Percentiles rank a stretch among this genome's conserved stretches.
These are phyloP conservation scores for Meteorus sp. DNA, from an alignment of 1,140 invertebrate genomes.

Conservation along the genomic window DNA sequence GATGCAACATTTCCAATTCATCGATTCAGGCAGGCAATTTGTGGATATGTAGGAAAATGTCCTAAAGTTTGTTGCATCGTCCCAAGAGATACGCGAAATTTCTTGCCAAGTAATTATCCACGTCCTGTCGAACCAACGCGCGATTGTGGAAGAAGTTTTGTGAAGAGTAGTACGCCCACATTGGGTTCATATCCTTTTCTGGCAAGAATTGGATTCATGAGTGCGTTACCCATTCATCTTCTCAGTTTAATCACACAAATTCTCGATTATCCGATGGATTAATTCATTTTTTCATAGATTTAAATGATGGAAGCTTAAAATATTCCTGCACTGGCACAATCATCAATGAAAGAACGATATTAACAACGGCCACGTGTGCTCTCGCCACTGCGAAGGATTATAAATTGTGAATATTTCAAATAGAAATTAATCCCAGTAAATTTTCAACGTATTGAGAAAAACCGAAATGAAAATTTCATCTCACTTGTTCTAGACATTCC, in stretches of 20 bases:
- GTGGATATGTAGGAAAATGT: slow-evolving; percentile 36
- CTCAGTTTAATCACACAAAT: too few species aligned
- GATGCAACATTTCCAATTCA: slow-evolving; percentile 37
- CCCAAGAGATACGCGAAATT: slow-evolving; percentile 5
- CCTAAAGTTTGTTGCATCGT: slow-evolving; percentile 41
- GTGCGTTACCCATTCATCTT: slow-evolving; percentile 36
- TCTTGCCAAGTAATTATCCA: background rate
- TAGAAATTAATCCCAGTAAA: background rate
- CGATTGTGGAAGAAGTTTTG: slow-evolving; percentile 39
- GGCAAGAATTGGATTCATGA: slow-evolving; percentile 40
- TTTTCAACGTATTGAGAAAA: background rate
- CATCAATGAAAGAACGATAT: slow-evolving; percentile 38
- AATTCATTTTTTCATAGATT: slow-evolving; percentile 32
- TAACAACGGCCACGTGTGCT: slow-evolving; percentile 45
- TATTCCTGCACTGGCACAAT: slow-evolving; percentile 44
- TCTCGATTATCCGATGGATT: too few species aligned
- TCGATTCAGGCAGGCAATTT: slow-evolving; percentile 44
- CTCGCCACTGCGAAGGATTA: slow-evolving; percentile 36
- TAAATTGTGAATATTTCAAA: slow-evolving; percentile 36
- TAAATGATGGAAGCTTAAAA: slow-evolving; percentile 32
- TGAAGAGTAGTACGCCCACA: slow-evolving; percentile 29
- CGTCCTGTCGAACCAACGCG: slow-evolving; percentile 8
- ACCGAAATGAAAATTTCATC: slow-evolving; percentile 7
- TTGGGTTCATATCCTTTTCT: slow-evolving; percentile 44
- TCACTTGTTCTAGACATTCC: slow-evolving; percentile 35